phyloP scores from a whole-genome alignment of 2,888 invertebrate species.

The Ophion ellenae region DNA sequence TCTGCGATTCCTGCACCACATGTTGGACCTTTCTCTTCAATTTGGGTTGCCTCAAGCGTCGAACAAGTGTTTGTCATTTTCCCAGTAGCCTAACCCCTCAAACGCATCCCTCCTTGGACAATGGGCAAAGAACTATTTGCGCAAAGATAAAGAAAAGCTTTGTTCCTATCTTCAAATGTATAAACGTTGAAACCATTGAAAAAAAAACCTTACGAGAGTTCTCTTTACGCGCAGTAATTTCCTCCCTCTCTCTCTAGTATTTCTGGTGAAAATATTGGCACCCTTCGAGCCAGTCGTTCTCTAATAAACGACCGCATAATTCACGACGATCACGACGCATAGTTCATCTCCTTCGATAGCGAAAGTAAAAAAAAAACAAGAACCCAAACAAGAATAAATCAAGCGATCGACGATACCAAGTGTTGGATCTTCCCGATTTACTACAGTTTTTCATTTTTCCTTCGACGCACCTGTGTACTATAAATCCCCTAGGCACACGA shows the following conservation, averaged over 20 bases:
- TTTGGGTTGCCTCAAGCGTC: too few relatives aligned
- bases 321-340: conserved; percentile 20
- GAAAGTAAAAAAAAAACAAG: conserved; percentile 6
- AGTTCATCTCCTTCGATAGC: conserved; percentile 13
- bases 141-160: background rate
- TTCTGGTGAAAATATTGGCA: conserved; percentile 11
- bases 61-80: too few relatives aligned
- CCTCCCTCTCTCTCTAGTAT: background rate
- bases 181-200: background rate
- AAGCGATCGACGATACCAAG: conserved; percentile 13
- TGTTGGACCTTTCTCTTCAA: too few relatives aligned
- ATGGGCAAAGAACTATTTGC: background rate
- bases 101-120: background rate
- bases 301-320: conserved; percentile 19
- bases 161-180: background rate
- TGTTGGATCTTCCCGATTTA: conserved; percentile 4
- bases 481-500: conserved; percentile 29
- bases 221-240: background rate
- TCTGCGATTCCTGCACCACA: too few relatives aligned
- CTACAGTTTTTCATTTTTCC: conserved; percentile 22
- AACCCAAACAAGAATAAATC: conserved; percentile 35
- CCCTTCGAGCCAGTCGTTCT: background rate
- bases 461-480: conserved; percentile 37
- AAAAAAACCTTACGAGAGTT: background rate
- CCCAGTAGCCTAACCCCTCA: too few relatives aligned